Base-by-base conservation (phyloP, 2,797 vertebrate species). In the Coreius guichenoti region DNA sequence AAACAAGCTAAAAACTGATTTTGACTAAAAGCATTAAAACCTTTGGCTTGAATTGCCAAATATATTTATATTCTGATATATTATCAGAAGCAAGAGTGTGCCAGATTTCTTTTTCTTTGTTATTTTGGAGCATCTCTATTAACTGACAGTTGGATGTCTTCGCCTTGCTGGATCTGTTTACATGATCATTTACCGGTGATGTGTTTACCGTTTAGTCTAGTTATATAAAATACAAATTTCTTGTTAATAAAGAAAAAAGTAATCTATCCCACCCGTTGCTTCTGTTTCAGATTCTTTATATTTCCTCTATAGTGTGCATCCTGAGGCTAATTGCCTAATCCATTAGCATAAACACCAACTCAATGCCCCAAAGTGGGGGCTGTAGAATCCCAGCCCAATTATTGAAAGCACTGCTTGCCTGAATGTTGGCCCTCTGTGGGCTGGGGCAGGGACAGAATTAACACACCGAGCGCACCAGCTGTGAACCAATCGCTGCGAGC, bases 381-480 rank as follows among this genome's bases (percentile, higher is more conserved):
- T 90, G 85, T 88, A 45, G 92, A 92, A 87, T 95, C 94, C 94
- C 95, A 90, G 88, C 90, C 94, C 93, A 95, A 95, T 96, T 95
- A 96, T 90, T 93, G 90, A 82, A 89, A 91, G 89, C 90, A 91
- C 89, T 51, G 84, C 87, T 45, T 85, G 87, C 88, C 72, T 90
- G 90, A 91, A 89, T 86, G 91, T 90, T 92, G 91, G 74, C 87
- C 88, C 91, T 92, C 90, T 88, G 86, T 87, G 87, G 73, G 82
- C 83, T 91, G 90, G 91, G 89, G 85, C 91, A 75, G 65, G 80
- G 74, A 87, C 85, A 83, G 58, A 88, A 87, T 88, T 69, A 89
- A 91, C 23, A 83, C 86, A 87, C 88, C 83, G 88, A 86, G 87
- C 85, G 11, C 72, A 86, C 54, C 84, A 88, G 84, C 82, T 86